Percentiles rank a stretch among this genome's conserved stretches.
Evolutionary conservation across 2,888 invertebrate genomes (phyloP).

Genomic region (Drosophila quasianomalipes): DNA sequence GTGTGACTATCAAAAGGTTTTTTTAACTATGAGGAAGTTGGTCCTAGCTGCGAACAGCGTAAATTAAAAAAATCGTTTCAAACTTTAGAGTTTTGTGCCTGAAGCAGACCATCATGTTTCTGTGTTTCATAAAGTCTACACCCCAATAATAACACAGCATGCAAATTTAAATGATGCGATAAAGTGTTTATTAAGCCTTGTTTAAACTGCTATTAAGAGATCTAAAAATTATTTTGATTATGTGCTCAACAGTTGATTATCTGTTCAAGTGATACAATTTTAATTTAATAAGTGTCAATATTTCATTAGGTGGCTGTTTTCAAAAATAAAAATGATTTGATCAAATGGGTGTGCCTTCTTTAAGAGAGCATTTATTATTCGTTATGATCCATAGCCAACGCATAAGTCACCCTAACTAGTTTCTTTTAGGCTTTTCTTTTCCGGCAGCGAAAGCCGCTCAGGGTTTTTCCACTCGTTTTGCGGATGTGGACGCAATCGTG

Average conservation of each 20-base stretch:
- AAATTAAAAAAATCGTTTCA: too few relatives aligned
- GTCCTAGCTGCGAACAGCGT: not conserved
- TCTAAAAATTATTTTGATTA: not conserved
- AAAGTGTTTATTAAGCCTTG: not conserved
- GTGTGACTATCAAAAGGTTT: not conserved
- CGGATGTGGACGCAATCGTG: constrained; percentile 32
- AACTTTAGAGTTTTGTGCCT: not conserved
- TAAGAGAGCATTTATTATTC: constrained; percentile 20
- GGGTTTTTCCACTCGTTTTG: constrained; percentile 43
- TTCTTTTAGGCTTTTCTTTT: constrained; percentile 47
- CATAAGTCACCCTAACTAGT: constrained; percentile 38
- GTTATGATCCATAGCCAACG: not conserved
- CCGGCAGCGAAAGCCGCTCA: constrained; percentile 56
- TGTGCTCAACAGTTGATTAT: not conserved
- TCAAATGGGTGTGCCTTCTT: not conserved
- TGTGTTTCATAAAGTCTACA: not conserved
- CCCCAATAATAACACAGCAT: not conserved
- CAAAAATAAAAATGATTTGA: not conserved
- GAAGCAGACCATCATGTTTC: not conserved
- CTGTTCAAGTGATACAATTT: not conserved
- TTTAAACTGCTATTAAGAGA: not conserved
- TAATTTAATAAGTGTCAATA: not conserved
- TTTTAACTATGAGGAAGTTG: not conserved
- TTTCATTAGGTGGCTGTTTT: not conserved
- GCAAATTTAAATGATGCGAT: not conserved